Evolutionary conservation across 2,888 invertebrate species (phyloP).

Genomic region (Diarsia mendica): DNA sequence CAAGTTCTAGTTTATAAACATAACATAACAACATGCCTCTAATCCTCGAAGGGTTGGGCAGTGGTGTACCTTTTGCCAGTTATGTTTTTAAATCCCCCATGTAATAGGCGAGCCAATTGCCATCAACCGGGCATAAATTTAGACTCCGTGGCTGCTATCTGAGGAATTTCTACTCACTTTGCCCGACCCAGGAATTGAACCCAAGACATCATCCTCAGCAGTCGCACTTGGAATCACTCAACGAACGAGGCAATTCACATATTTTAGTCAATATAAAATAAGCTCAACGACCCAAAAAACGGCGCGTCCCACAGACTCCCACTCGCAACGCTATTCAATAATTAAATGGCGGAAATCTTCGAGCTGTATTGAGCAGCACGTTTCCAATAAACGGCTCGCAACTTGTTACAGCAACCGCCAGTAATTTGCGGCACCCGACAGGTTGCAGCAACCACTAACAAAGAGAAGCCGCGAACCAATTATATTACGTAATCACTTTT

Average conservation of each 20-base stretch:
- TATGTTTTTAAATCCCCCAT: too few relatives aligned
- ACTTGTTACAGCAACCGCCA: slow-evolving; percentile 25
- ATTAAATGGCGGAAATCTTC: slow-evolving; percentile 58
- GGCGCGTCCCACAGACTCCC: background rate
- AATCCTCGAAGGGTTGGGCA: too few relatives aligned
- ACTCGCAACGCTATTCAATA: slow-evolving; percentile 41
- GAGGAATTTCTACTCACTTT: too few relatives aligned
- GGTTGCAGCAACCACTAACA: slow-evolving; percentile 46
- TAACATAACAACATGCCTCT: too few relatives aligned
- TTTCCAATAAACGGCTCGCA: slow-evolving; percentile 53
- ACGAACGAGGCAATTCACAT: too few relatives aligned
- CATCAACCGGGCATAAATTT: too few relatives aligned
- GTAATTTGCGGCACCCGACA: slow-evolving; percentile 37
- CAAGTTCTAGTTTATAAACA: background rate
- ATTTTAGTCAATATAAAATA: slow-evolving; percentile 39
- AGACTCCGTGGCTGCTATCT: too few relatives aligned
- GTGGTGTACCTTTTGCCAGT: too few relatives aligned
- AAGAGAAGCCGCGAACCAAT: slow-evolving; percentile 48
- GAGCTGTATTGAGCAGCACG: slow-evolving; percentile 50
- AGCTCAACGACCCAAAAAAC: slow-evolving; percentile 5
- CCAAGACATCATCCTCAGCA: too few relatives aligned
- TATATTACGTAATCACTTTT: slow-evolving; percentile 52
- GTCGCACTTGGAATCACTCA: too few relatives aligned
- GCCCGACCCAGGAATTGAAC: too few relatives aligned
- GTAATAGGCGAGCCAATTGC: too few relatives aligned